These are phyloP conservation scores for Chaetodon trifascialis DNA, from an alignment of 2,113 vertebrate genomes.

Conservation along the genomic window DNA sequence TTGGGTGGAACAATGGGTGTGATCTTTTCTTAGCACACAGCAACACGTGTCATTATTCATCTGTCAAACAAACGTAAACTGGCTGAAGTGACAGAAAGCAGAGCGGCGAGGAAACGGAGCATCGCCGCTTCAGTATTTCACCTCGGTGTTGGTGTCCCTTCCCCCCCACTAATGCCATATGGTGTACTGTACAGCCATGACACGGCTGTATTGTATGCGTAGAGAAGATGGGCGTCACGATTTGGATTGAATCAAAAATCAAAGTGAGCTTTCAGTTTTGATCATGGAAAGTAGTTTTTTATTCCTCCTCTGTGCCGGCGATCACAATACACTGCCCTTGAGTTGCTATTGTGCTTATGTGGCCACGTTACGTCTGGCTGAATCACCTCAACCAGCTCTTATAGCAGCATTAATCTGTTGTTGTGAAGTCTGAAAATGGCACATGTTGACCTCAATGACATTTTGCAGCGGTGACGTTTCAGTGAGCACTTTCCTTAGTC, in stretches of 20 bases:
- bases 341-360: no score
- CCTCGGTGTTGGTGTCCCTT: background rate
- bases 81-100: conserved; percentile 10
- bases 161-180: background rate
- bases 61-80: conserved; percentile 19
- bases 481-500: background rate
- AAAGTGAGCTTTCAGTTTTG: no score
- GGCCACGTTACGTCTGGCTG: no score
- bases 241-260: no score
- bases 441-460: conserved; percentile 1
- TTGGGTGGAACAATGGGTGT: background rate
- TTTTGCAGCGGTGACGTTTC: background rate
- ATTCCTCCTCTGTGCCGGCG: no score
- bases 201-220: no score
- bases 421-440: background rate
- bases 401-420: no score
- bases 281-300: no score
- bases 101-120: background rate
- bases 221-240: no score
- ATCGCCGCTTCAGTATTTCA: background rate
- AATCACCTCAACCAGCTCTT: no score
- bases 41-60: background rate
- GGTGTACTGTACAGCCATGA: background rate
- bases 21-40: background rate
- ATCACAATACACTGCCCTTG: no score